Base-by-base conservation (phyloP, 2,888 invertebrate species). In the Hoplodrina ambigua region DNA sequence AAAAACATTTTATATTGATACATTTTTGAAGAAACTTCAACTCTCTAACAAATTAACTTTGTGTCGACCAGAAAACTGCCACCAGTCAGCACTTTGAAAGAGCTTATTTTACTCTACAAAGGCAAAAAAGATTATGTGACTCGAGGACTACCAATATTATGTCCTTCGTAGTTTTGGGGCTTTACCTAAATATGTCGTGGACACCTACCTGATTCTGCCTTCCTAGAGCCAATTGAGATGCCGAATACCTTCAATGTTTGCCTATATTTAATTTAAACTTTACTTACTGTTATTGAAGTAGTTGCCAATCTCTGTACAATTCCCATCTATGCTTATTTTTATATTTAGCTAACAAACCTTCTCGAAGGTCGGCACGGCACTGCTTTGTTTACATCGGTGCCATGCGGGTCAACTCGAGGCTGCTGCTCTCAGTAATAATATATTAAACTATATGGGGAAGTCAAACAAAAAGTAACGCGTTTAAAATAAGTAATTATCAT, bases 351-450 rank as follows among this genome's bases (percentile, higher is more conserved):
- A 81, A 85, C 88, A 84, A 88, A 91, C 94, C 94, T 92, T 90
- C 82, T 83, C 85, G 80, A 93, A 94, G 95, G 94, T 94, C 93
- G 92, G 74, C 83, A 81, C 87, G 89, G 88, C 93, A 93, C 89
- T 92, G 84, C 89, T 91, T 93, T 92, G 93, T 94, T 94, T 93
- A 94, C 92, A 82, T 90, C 88, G 81, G 81, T 82, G 63, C 86
- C 84, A 83, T 84, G 78, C 85, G 71, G 75, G 72, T 62, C 69
- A 64, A 63, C 30, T 68, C 61, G 58, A 72, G 69, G 65, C 56
- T 68, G 69, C 59, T 76, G 66, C 52, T 44, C 54, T 54, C 67
- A 33, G 52, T 62, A 56, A 61, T 59, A 72, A 59, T 63, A 70
- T 75, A 71, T 54, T 66, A 60, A 81, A 66, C 56, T 6, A 66